These are phyloP conservation scores for Hirtodrosophila trivittata DNA, from an alignment of 2,888 invertebrate genomes.

Conservation along the genomic window DNA sequence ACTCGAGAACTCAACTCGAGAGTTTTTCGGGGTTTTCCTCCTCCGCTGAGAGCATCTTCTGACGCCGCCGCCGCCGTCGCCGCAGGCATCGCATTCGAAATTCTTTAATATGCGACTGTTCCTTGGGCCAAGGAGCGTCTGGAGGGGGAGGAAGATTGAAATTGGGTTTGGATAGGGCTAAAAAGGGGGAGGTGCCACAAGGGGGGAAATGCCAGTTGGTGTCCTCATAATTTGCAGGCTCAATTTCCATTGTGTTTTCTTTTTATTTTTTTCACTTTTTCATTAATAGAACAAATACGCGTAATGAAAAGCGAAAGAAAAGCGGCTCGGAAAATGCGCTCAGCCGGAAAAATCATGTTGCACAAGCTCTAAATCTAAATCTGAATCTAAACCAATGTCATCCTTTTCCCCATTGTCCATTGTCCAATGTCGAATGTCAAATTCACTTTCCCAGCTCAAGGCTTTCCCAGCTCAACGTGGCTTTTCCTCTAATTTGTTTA, in stretches of 20 bases:
- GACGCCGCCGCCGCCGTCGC: conserved; percentile 11
- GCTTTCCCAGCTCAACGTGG: conserved; percentile 23
- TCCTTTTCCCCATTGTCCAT: neutral
- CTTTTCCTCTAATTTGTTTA: conserved; percentile 74
- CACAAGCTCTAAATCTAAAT: neutral
- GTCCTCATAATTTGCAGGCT: conserved; percentile 41
- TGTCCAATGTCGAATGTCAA: conserved; percentile 40
- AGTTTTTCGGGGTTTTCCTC: conserved; percentile 55
- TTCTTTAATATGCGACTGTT: conserved; percentile 39
- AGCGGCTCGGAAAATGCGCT: conserved; percentile 48
- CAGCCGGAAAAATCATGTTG: conserved; percentile 65
- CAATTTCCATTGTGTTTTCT: conserved; percentile 38
- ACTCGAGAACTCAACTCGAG: conserved; percentile 53
- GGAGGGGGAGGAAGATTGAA: neutral
- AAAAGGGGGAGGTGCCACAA: neutral
- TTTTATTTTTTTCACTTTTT: conserved; percentile 24
- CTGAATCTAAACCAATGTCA: neutral
- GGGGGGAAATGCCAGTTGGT: conserved; percentile 16
- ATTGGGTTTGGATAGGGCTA: neutral
- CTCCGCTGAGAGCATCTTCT: conserved; percentile 8
- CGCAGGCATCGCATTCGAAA: conserved; percentile 49
- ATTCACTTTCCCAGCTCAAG: conserved; percentile 33
- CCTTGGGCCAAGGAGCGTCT: neutral
- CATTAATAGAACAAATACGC: conserved; percentile 69
- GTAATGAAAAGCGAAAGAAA: conserved; percentile 39